Evolutionary conservation across 2,797 vertebrate species (phyloP), one percentile per base, ranked within the genome.

Genomic region (Clarias platycephalus): DNA sequence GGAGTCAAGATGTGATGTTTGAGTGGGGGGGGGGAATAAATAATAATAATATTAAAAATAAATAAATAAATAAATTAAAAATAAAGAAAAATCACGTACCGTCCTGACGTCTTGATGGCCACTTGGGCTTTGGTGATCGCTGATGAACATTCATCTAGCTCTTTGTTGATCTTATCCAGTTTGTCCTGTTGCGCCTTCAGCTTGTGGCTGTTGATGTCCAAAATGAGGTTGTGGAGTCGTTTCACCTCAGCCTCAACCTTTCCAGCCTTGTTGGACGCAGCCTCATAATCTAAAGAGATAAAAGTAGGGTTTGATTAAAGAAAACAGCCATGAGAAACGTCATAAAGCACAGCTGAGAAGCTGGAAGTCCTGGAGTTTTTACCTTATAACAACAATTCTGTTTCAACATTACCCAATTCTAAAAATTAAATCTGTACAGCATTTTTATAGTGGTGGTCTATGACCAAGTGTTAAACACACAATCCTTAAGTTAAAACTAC

Each of bases 181-280:
- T 95, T 97, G 91, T 98, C 97, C 90, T 98, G 97, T 82, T 99
- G 97, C 26, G 94, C 93, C 93, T 98, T 97, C 3, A 99, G 92
- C 88, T 98, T 98, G 86, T 94, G 92, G 80, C 96, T 98, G 88
- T 96, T 98, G 91, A 96, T 98, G 85, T 99, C 97, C 79, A 99
- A 88, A 8, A 99, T 99, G 87, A 97, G 94, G 82, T 92, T 95
- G 87, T 97, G 96, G 70, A 99, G 93, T 0, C 96, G 91, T 80
- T 97, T 97, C 44, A 99, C 95, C 85, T 99, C 97, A 0, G 89
- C 92, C 85, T 99, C 97, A 72, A 99, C 94, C 90, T 96, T 97
- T 9, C 90, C 92, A 2, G 98, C 96, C 83, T 92, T 96, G 90
- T 90, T 92, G 79, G 97, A 96, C 1, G 95, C 90, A 0, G 82